Percentiles rank a stretch among this genome's conserved stretches.
These are phyloP conservation scores for Callyntrura guangdongensis DNA, from an alignment of 2,888 invertebrate species.

Conservation along the genomic window DNA sequence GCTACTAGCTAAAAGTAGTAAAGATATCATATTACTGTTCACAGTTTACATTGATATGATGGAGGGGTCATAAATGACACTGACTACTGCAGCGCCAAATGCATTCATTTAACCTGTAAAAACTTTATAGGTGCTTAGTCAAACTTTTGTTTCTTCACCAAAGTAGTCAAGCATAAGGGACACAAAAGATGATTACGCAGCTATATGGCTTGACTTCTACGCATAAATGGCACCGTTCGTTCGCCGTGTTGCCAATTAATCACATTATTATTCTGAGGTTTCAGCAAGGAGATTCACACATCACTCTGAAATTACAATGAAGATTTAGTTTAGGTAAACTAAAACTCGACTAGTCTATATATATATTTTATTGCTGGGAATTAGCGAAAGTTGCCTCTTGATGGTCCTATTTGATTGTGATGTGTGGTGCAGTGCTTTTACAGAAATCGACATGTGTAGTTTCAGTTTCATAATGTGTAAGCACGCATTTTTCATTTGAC, in stretches of 20 bases:
- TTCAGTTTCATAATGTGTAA: slow-evolving; percentile 29
- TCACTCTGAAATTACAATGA: background rate
- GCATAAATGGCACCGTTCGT: slow-evolving; percentile 9
- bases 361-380: slow-evolving; percentile 55
- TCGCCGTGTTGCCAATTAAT: slow-evolving; percentile 12
- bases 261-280: slow-evolving; percentile 8
- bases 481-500: slow-evolving; percentile 30
- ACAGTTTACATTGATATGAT: background rate
- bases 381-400: slow-evolving; percentile 67
- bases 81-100: background rate
- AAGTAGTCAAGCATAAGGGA: background rate
- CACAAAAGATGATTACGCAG: slow-evolving; percentile 40
- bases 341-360: background rate
- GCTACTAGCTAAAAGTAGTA: too few relatives aligned
- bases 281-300: background rate
- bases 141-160: background rate
- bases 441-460: background rate
- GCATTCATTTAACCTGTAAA: background rate
- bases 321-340: background rate
- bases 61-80: background rate
- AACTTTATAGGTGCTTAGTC: background rate
- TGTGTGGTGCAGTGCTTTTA: slow-evolving; percentile 5
- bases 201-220: background rate
- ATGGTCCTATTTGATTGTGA: slow-evolving; percentile 72
- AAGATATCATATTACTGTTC: too few relatives aligned